Percentiles rank a stretch among this genome's conserved stretches.
phyloP scores from a whole-genome alignment of 92 coral and sea anemone genomes.

The Virgularia gustaviana region DNA sequence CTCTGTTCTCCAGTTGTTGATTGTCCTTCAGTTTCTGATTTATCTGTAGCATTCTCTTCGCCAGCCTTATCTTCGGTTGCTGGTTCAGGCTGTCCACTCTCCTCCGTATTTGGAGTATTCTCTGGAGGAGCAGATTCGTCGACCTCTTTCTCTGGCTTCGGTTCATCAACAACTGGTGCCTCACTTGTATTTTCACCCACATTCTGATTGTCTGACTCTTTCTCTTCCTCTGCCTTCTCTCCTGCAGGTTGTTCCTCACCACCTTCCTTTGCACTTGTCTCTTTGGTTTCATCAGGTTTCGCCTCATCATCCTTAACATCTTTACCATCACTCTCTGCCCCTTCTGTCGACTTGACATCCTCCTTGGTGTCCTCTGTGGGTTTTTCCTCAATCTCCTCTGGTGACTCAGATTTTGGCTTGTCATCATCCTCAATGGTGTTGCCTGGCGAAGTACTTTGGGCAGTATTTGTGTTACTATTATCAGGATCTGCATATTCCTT shows the following conservation, averaged over 20 bases:
- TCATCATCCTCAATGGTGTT: background rate
- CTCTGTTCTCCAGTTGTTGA: background rate
- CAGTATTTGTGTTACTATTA: background rate
- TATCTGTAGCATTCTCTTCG: slow-evolving; percentile 72
- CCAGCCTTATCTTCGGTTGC: slow-evolving; percentile 74
- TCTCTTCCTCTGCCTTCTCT: slow-evolving; percentile 50
- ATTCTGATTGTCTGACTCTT: slow-evolving; percentile 41
- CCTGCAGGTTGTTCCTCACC: slow-evolving; percentile 22
- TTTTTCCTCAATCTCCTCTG: background rate
- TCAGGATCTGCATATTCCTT: slow-evolving; percentile 6
- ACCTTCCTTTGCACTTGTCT: slow-evolving; percentile 68
- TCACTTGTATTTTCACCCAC: slow-evolving; percentile 51
- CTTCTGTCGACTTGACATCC: slow-evolving; percentile 66
- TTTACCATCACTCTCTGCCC: slow-evolving; percentile 39
- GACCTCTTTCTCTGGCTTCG: slow-evolving; percentile 37
- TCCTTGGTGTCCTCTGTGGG: slow-evolving; percentile 51
- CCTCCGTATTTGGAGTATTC: slow-evolving; percentile 60
- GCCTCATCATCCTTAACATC: slow-evolving; percentile 6
- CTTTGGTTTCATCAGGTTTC: slow-evolving; percentile 63
- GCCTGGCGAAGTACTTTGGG: background rate
- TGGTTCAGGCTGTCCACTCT: slow-evolving; percentile 44
- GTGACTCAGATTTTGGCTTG: background rate
- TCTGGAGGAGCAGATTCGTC: slow-evolving; percentile 47
- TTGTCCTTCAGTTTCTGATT: slow-evolving; percentile 77
- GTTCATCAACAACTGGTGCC: slow-evolving; percentile 59